phyloP scores from a whole-genome alignment of 1,140 invertebrate species.

The Bombus fervidus region DNA sequence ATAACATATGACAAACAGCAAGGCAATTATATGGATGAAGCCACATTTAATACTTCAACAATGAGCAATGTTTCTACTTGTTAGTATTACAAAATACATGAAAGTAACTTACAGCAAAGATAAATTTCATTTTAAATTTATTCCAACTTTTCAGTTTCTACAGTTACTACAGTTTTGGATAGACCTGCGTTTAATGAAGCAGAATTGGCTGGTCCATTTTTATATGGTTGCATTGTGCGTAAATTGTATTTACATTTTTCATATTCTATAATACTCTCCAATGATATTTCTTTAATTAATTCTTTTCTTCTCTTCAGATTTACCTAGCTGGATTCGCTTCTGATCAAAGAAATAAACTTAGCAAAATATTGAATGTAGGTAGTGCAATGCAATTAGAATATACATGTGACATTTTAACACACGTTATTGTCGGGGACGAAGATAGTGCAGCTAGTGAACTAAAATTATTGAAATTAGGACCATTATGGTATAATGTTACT shows the following conservation, averaged over 20 bases:
- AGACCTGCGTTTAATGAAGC: slow-evolving; percentile 85
- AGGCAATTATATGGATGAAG: slow-evolving; percentile 52
- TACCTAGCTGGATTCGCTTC: slow-evolving; percentile 86
- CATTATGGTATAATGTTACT: slow-evolving; percentile 70
- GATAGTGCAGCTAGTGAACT: slow-evolving; percentile 79
- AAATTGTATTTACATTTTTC: slow-evolving; percentile 50
- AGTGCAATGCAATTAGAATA: slow-evolving; percentile 91
- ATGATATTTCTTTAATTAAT: not conserved
- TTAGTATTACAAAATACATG: slow-evolving; percentile 9
- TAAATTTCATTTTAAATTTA: slow-evolving; percentile 31
- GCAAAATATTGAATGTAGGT: slow-evolving; percentile 89
- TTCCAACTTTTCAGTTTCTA: slow-evolving; percentile 7
- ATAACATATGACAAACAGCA: slow-evolving; percentile 43
- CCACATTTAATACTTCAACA: slow-evolving; percentile 2
- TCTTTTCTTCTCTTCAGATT: slow-evolving; percentile 79
- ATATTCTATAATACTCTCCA: not conserved
- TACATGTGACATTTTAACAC: slow-evolving; percentile 89
- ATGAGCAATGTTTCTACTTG: slow-evolving; percentile 21
- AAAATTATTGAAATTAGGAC: slow-evolving; percentile 77
- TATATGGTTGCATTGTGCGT: slow-evolving; percentile 92
- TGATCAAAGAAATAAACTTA: slow-evolving; percentile 88
- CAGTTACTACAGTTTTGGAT: slow-evolving; percentile 74
- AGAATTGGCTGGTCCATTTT: slow-evolving; percentile 89
- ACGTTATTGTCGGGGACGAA: slow-evolving; percentile 88
- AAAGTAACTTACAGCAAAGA: slow-evolving; percentile 62